Conservation (phyloP, 2,113 vertebrate genomes). For the Myodes glareolus region DNA sequence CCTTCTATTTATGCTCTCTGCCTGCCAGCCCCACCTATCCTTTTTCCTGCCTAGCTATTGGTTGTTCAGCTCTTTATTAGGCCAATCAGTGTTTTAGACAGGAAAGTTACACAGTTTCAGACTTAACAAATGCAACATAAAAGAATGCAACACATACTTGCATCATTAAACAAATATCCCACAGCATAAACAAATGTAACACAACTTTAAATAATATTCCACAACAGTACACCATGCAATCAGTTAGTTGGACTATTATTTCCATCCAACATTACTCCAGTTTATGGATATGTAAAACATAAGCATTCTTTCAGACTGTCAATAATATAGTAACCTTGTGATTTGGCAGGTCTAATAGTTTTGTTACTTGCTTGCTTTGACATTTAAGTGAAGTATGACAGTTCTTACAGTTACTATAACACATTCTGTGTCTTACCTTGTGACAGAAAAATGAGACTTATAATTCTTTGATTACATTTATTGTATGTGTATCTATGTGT, state of each 20-base stretch:
- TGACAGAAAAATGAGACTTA: background rate
- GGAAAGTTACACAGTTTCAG: background rate
- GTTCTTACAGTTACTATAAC: too few species aligned
- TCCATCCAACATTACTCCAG: background rate
- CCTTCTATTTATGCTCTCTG: background rate
- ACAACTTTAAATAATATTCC: background rate
- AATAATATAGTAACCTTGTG: background rate
- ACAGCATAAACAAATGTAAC: background rate
- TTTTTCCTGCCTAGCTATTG: background rate
- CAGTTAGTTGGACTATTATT: background rate
- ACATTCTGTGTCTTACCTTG: background rate
- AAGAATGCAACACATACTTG: background rate
- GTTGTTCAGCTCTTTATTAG: background rate
- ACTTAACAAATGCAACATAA: background rate
- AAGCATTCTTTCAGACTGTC: background rate
- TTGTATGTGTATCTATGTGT: background rate
- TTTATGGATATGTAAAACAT: conserved; percentile 10
- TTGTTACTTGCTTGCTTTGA: background rate
- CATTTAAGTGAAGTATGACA: background rate
- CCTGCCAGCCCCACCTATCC: background rate
- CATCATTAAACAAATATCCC: background rate
- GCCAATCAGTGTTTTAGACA: background rate
- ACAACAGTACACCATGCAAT: background rate
- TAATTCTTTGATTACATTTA: background rate
- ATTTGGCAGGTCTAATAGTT: background rate